A percentile compares a stretch with the other conserved stretches of the same genome.
These are phyloP conservation scores for Apostichopus japonicus DNA, from an alignment of 35 echinoderm and acorn worm species.

Conservation along the genomic window DNA sequence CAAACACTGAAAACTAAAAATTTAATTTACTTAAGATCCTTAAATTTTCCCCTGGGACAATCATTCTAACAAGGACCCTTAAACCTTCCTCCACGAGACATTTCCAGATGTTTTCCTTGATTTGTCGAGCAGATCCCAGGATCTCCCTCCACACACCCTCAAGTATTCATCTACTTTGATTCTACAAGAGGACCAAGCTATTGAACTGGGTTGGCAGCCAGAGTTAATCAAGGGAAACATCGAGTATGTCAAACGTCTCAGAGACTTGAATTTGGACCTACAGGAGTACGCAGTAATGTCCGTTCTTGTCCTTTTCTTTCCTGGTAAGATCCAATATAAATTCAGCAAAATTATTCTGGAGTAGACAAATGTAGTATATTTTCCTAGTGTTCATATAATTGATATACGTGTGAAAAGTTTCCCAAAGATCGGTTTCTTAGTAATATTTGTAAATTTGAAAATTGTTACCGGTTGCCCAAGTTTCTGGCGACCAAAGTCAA, in stretches of 20 bases:
- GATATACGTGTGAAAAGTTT: background rate
- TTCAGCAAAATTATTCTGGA: background rate
- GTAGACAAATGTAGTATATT: too few relatives aligned
- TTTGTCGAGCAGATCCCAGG: constrained; percentile 42
- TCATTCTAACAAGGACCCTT: background rate
- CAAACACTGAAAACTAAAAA: too few relatives aligned
- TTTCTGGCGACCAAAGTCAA: too few relatives aligned
- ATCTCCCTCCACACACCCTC: constrained; percentile 10
- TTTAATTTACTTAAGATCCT: too few relatives aligned
- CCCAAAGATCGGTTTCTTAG: too few relatives aligned
- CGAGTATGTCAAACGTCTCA: constrained; percentile 54
- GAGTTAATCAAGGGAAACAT: constrained; percentile 54
- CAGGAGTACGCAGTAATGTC: constrained; percentile 72
- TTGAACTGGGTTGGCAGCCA: constrained; percentile 66
- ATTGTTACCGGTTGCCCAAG: too few relatives aligned
- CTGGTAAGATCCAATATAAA: constrained; percentile 50
- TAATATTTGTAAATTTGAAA: too few relatives aligned
- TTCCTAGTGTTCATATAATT: background rate
- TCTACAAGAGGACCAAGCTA: constrained; percentile 47
- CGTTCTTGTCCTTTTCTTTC: constrained; percentile 64
- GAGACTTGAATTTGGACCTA: constrained; percentile 43
- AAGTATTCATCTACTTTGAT: constrained; percentile 47
- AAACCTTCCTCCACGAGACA: background rate
- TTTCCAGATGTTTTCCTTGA: background rate
- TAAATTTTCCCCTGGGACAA: too few relatives aligned